These are phyloP conservation scores for Zaprionus bogoriensis DNA, from an alignment of 2,888 invertebrate genomes.

Conservation along the genomic window DNA sequence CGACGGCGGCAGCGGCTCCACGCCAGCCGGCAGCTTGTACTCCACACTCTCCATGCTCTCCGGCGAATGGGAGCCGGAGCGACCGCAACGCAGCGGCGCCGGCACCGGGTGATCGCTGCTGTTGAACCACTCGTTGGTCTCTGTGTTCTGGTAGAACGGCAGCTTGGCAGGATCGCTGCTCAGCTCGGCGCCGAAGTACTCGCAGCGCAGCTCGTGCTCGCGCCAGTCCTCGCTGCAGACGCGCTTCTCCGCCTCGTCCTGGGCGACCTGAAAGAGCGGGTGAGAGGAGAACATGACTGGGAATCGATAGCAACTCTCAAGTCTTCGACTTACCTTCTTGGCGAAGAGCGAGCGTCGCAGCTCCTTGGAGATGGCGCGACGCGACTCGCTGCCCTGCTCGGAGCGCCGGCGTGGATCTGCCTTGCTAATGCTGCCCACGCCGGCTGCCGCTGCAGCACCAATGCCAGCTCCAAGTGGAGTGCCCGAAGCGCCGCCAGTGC, in stretches of 20 bases:
- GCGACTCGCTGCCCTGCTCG: slow-evolving; percentile 21
- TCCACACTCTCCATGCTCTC: slow-evolving; percentile 40
- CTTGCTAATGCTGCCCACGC: background rate
- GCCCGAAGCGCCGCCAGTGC: background rate
- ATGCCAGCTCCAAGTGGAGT: no score
- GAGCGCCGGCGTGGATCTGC: background rate
- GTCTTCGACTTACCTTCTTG: slow-evolving; percentile 77
- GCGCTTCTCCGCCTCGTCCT: slow-evolving; percentile 81
- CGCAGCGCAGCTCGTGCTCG: slow-evolving; percentile 81
- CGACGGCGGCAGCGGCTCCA: slow-evolving; percentile 87
- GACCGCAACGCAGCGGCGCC: slow-evolving; percentile 79
- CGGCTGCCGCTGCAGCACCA: no score
- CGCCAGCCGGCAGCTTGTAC: slow-evolving; percentile 83
- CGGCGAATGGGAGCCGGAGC: slow-evolving; percentile 41
- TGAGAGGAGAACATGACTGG: background rate
- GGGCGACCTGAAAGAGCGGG: slow-evolving; percentile 73
- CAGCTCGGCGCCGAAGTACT: slow-evolving; percentile 81
- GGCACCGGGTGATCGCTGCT: slow-evolving; percentile 73
- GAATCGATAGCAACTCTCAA: no score
- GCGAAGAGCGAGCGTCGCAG: slow-evolving; percentile 81
- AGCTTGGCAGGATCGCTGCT: slow-evolving; percentile 74
- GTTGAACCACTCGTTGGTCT: slow-evolving; percentile 82
- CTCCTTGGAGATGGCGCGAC: slow-evolving; percentile 77
- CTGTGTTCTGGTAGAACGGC: slow-evolving; percentile 81
- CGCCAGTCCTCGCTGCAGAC: slow-evolving; percentile 79